Evolutionary conservation across 2,888 invertebrate genomes (phyloP).

Genomic region (Zygaena filipendulae): DNA sequence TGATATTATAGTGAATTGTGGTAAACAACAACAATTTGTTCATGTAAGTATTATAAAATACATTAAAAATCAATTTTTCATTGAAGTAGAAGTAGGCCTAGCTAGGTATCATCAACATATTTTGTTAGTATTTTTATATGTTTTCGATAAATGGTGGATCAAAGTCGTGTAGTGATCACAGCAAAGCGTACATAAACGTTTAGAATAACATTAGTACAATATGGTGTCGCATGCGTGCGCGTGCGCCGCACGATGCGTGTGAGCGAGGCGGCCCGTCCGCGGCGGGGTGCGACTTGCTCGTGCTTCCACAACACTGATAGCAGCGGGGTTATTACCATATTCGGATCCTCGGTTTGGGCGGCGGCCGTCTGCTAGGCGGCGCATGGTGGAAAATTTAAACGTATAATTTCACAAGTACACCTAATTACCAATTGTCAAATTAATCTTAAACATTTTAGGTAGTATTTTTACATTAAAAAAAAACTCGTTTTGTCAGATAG

Average conservation of each 20-base stretch:
- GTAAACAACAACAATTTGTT: too few species aligned
- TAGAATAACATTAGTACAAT: too few species aligned
- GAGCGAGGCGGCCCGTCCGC: conserved; percentile 53
- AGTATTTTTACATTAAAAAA: conserved; percentile 1
- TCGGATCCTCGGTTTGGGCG: conserved; percentile 90
- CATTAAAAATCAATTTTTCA: too few species aligned
- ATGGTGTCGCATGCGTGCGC: conserved; percentile 53
- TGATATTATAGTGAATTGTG: too few species aligned
- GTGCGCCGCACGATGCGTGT: conserved; percentile 61
- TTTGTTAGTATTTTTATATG: too few species aligned
- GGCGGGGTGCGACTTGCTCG: conserved; percentile 31
- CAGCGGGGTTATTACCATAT: conserved; percentile 79
- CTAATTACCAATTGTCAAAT: conserved; percentile 19
- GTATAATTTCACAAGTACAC: conserved; percentile 37
- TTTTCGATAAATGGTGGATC: too few species aligned
- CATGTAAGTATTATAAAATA: too few species aligned
- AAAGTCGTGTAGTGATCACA: too few species aligned
- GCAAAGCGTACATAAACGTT: conserved; percentile 14
- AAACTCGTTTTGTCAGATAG: too few species aligned
- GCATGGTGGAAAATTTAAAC: conserved; percentile 69
- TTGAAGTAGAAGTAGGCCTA: too few species aligned
- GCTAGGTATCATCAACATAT: too few species aligned
- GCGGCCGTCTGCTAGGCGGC: conserved; percentile 77
- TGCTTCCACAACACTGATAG: conserved; percentile 46
- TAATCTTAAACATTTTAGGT: not conserved